Evolutionary conservation across 2,888 invertebrate genomes (phyloP), one percentile per base, ranked within the genome.

Genomic region (Diachrysia chrysitis): DNA sequence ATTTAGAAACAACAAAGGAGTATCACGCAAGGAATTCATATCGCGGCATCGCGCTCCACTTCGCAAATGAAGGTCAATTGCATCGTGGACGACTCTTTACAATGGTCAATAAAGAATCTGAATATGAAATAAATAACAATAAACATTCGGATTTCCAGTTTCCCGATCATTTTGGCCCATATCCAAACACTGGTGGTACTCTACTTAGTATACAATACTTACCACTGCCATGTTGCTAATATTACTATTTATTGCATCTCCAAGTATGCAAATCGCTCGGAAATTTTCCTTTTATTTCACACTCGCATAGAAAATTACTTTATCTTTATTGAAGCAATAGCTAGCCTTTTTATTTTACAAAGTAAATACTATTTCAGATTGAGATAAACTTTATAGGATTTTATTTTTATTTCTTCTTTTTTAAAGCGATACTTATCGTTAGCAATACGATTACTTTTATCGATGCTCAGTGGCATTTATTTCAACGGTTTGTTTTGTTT

Each of bases 131-230:
- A 90, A 89, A 89, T 88, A 89, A 88, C 83, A 81, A 86, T 87
- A 85, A 83, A 87, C 76, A 87, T 83, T 87, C 74, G 66, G 83
- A 83, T 82, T 87, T 90, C 86, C 85, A 89, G 86, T 90, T 87
- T 87, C 86, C 88, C 87, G 91, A 92, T 93, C 91, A 92, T 92
- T 89, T 92, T 94, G 93, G 94, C 94, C 70, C 65, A 69, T 76
- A 82, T 89, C 94, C 93, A 94, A 90, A 81, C 79, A 83, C 83
- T 89, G 83, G 86, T 80, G 85, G 85, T 69, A 61, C 62, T 78
- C 74, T 74, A 83, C 85, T 82, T 83, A 83, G 78, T 83, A 85
- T 86, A 85, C 83, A 86, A 69, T 64, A 78, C 76, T 79, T 78
- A 84, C 81, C 82, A 84, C 32, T 60, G 84, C 82, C 82, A 81